Evolutionary conservation across 2,797 vertebrate genomes (phyloP).

Genomic region (Gastrophryne carolinensis): DNA sequence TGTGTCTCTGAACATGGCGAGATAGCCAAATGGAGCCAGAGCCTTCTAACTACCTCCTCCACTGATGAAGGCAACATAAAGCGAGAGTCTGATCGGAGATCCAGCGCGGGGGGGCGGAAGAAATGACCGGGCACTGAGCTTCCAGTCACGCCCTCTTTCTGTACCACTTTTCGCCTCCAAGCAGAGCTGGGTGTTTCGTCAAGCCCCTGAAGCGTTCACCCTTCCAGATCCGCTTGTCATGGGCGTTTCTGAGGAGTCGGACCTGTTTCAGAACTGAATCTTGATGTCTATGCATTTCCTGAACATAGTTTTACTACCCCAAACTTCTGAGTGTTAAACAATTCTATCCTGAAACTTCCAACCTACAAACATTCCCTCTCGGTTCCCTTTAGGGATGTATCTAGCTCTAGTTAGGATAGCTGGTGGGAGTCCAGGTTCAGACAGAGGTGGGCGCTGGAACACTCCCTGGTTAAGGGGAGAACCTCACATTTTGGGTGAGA

Average conservation of each 20-base stretch:
- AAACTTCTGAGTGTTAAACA: neutral
- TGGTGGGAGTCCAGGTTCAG: neutral
- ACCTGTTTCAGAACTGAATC: constrained; percentile 20
- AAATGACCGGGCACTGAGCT: constrained; percentile 69
- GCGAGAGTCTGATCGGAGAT: constrained; percentile 74
- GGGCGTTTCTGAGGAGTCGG: constrained; percentile 17
- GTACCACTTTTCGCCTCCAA: neutral
- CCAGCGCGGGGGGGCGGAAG: constrained; percentile 80
- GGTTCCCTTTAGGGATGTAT: constrained; percentile 8
- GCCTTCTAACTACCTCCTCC: constrained; percentile 89
- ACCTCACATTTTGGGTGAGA: neutral
- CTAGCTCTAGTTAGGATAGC: neutral
- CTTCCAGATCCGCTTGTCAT: constrained; percentile 7
- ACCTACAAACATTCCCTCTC: constrained; percentile 6
- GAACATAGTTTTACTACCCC: constrained; percentile 32
- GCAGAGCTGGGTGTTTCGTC: neutral
- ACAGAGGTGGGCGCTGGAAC: neutral
- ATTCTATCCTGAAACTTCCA: constrained; percentile 38
- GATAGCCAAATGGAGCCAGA: constrained; percentile 83
- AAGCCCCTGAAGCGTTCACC: neutral
- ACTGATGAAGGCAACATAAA: constrained; percentile 78
- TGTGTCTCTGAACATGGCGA: constrained; percentile 83
- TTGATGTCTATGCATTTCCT: constrained; percentile 48
- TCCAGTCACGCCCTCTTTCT: neutral
- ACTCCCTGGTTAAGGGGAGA: neutral